Evolutionary conservation across 2,888 invertebrate species (phyloP).

Genomic region (Amiota communis): DNA sequence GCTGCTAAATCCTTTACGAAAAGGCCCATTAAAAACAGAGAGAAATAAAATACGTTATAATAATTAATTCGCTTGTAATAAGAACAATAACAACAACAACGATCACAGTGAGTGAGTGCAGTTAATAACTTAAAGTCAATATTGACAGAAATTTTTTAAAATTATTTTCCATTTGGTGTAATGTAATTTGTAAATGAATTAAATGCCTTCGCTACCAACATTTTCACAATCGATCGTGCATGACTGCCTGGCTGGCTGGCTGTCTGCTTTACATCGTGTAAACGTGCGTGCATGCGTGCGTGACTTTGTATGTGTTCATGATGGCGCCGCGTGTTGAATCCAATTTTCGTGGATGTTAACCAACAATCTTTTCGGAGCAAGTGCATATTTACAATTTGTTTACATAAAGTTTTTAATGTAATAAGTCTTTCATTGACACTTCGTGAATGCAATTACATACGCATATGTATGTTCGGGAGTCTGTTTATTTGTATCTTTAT

Average conservation of each 20-base stretch:
- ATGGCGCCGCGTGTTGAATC: constrained; percentile 27
- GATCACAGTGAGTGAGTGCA: constrained; percentile 12
- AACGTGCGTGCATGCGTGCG: neutral
- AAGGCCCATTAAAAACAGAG: neutral
- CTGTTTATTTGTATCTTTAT: too few relatives aligned
- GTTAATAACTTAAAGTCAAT: constrained; percentile 13
- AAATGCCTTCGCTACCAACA: neutral
- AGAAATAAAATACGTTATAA: neutral
- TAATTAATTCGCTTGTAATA: neutral
- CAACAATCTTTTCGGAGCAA: constrained; percentile 12
- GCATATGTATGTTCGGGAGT: too few relatives aligned
- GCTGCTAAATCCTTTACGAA: neutral
- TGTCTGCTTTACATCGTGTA: neutral
- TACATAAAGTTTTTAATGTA: neutral
- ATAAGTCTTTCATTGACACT: constrained; percentile 20
- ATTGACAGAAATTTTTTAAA: constrained; percentile 1
- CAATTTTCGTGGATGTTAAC: constrained; percentile 31
- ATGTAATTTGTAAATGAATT: constrained; percentile 10
- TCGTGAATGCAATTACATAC: neutral
- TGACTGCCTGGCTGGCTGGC: neutral
- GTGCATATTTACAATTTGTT: constrained; percentile 11
- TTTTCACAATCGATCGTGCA: neutral
- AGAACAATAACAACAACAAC: neutral
- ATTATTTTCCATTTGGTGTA: neutral
- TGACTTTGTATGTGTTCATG: neutral